Percentiles rank a stretch among this genome's conserved stretches.
phyloP scores from a whole-genome alignment of 1,140 invertebrate species.

The Aricia agestis region DNA sequence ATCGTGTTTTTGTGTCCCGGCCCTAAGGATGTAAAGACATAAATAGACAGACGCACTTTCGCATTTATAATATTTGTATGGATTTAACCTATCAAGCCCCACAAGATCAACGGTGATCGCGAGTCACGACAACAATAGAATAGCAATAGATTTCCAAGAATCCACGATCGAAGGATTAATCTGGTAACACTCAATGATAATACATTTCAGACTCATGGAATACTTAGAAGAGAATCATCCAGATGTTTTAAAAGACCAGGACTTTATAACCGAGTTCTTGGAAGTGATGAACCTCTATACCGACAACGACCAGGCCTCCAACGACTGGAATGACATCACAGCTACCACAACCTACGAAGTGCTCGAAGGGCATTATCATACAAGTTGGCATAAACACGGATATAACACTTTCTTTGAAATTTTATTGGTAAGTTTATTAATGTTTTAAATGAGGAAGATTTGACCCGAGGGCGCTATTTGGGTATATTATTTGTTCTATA shows the following conservation, averaged over 20 bases:
- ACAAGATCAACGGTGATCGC: too few species aligned
- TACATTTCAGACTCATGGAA: slow-evolving; percentile 33
- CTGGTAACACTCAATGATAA: not conserved
- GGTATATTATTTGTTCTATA: too few species aligned
- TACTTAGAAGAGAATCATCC: slow-evolving; percentile 39
- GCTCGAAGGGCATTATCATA: slow-evolving; percentile 43
- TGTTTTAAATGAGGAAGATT: not conserved
- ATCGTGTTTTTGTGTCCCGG: too few species aligned
- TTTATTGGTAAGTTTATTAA: slow-evolving; percentile 44
- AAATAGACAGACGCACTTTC: too few species aligned
- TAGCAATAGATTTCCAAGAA: too few species aligned
- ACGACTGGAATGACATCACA: slow-evolving; percentile 54
- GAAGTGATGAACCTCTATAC: slow-evolving; percentile 44
- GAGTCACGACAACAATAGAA: too few species aligned
- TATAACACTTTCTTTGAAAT: slow-evolving; percentile 60
- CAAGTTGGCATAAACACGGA: slow-evolving; percentile 55
- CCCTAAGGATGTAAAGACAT: too few species aligned
- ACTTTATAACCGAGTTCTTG: slow-evolving; percentile 43
- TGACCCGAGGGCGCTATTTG: not conserved
- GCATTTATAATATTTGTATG: too few species aligned
- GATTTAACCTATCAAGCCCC: too few species aligned
- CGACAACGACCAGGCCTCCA: slow-evolving; percentile 46
- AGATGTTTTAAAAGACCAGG: slow-evolving; percentile 35
- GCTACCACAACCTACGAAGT: slow-evolving; percentile 32
- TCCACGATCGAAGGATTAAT: too few species aligned